Evolutionary conservation across 2,888 invertebrate species (phyloP).

Genomic region (Phania funesta): DNA sequence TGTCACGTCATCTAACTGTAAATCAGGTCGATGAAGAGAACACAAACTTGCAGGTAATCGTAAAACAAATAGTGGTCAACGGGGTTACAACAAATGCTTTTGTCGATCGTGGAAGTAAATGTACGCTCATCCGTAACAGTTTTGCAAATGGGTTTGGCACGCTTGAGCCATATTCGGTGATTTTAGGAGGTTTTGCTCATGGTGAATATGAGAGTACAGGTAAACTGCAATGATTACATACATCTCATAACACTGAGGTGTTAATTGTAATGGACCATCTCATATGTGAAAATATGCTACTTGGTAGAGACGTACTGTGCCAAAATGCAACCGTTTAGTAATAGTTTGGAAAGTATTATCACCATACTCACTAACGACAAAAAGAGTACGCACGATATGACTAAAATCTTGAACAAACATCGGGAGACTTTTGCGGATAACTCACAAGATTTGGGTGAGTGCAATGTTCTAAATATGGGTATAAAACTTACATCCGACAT

Average conservation of each 20-base stretch:
- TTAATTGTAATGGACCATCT: not conserved
- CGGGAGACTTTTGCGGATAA: not conserved
- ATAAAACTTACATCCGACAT: not conserved
- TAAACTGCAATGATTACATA: not conserved
- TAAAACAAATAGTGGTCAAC: slow-evolving; percentile 45
- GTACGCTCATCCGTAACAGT: no score
- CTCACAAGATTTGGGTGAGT: not conserved
- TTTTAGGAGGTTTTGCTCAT: slow-evolving; percentile 1
- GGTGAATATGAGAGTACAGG: slow-evolving; percentile 4
- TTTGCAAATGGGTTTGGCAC: not conserved
- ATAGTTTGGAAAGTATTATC: not conserved
- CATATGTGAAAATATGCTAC: not conserved
- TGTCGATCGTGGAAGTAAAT: slow-evolving; percentile 12
- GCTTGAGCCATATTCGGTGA: not conserved
- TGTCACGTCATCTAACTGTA: not conserved
- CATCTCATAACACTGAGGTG: not conserved
- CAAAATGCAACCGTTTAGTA: not conserved
- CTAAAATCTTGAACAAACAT: not conserved
- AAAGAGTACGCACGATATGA: not conserved
- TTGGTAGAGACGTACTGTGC: not conserved
- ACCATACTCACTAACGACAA: not conserved
- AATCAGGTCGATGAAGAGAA: not conserved
- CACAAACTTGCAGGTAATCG: not conserved
- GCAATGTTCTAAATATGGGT: not conserved
- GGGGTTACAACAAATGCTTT: slow-evolving; percentile 15